A percentile compares a stretch with the other conserved stretches of the same genome.
Evolutionary conservation across 1,140 invertebrate genomes (phyloP).

Genomic region (Diabrotica undecimpunctata): DNA sequence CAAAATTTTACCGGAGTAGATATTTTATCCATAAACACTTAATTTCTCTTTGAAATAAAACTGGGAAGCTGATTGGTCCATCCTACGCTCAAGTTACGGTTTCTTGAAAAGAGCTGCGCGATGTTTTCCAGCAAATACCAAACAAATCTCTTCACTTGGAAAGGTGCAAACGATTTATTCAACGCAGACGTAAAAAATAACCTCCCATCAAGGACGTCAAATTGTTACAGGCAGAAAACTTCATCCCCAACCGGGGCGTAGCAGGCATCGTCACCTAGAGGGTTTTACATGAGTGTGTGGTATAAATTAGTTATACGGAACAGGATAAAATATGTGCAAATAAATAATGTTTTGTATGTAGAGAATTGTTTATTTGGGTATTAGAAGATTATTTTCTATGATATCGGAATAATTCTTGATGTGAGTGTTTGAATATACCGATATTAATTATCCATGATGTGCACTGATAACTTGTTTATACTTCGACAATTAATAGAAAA

Average conservation of each 20-base stretch:
- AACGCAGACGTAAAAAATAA: constrained; percentile 11
- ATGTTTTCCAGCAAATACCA: constrained; percentile 1
- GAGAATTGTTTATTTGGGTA: no score
- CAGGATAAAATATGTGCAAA: not conserved
- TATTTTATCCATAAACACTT: no score
- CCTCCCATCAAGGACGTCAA: constrained; percentile 13
- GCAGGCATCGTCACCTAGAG: not conserved
- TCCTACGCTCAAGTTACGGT: not conserved
- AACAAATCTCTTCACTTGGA: not conserved
- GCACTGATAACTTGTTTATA: no score
- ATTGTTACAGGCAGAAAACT: constrained; percentile 12
- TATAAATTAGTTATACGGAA: not conserved
- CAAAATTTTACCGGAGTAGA: no score
- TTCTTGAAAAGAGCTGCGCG: not conserved
- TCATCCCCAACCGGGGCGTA: not conserved
- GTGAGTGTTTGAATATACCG: no score
- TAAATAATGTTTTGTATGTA: no score
- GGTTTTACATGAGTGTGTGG: not conserved
- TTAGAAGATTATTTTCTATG: no score
- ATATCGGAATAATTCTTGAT: no score
- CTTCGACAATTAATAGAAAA: no score
- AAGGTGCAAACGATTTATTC: constrained; percentile 11
- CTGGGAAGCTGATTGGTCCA: no score
- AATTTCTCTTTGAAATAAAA: no score
- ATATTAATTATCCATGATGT: no score